Evolutionary conservation across 2,797 vertebrate species (phyloP).

Genomic region (Scolopax rusticola): DNA sequence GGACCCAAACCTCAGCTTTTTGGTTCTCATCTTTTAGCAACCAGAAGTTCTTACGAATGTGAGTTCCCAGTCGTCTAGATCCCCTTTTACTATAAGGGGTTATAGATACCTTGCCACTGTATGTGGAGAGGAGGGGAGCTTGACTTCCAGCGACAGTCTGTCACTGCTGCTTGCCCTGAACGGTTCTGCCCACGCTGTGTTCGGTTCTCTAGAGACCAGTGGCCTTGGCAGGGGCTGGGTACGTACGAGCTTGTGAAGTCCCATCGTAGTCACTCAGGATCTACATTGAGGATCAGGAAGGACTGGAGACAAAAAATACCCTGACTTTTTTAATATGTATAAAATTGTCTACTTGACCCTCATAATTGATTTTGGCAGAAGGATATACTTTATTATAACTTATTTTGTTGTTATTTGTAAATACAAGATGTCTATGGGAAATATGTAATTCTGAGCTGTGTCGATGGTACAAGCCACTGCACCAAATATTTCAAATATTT

Average conservation of each 20-base stretch:
- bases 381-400: constrained; percentile 84
- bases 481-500: constrained; percentile 78
- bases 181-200: background rate
- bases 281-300: background rate
- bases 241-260: background rate
- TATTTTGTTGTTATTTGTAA: constrained; percentile 84
- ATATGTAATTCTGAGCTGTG: constrained; percentile 78
- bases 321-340: background rate
- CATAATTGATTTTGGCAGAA: constrained; percentile 70
- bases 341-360: constrained; percentile 44
- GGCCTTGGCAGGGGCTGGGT: background rate
- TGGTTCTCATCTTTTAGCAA: background rate
- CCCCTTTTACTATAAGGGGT: background rate
- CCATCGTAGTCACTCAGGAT: background rate
- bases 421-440: constrained; percentile 85
- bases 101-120: background rate
- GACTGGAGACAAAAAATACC: background rate
- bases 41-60: background rate
- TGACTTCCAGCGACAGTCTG: background rate
- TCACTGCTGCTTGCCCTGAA: background rate
- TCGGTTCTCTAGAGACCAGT: background rate
- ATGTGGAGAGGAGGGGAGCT: background rate
- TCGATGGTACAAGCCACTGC: constrained; percentile 73
- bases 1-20: background rate
- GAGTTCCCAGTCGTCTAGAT: background rate